Base-by-base conservation (phyloP, 2,888 invertebrate genomes). In the Nematopogon swammerdamellus region DNA sequence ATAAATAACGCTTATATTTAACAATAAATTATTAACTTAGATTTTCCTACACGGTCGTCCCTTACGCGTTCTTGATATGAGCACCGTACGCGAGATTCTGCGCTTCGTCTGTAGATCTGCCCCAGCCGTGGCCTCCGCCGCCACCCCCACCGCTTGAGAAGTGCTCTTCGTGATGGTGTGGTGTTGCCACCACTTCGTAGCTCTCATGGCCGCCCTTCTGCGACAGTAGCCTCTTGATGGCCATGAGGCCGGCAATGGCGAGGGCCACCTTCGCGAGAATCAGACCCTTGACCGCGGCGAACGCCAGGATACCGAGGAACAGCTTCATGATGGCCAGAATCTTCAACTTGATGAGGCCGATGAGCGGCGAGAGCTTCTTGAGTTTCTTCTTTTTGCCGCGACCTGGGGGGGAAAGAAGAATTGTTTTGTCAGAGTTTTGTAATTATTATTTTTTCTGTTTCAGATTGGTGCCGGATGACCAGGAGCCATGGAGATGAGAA, bases 221-320 rank as follows among this genome's bases (percentile, higher is more conserved):
- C 48, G 86, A 89, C 53, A 92, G 68, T 19, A 92, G 82, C 63
- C 92, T 92, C 70, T 80, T 80, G 62, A 80, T 59, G 18, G 79
- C 81, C 61, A 92, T 86, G 60, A 92, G 85, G 60, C 85, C 85
- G 53, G 91, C 86, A 55, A 92, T 84, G 45, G 91, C 82, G 42
- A 93, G 82, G 1, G 92, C 86, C 59, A 92, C 83, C 82, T 93
- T 93, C 65, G 91, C 91, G 58, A 92, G 83, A 54, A 92, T 76
- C 51, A 93, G 81, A 43, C 92, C 92, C 76, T 93, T 92, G 74
- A 92, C 88, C n/a, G 92, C 91, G 48, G 91, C 82, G 50, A 92
- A 81, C 19, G 91, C 92, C 57, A 92, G 84, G 63, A 79, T 75
- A 46, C 66, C 92, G 50, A 92, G 82, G 61, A 87, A 86, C 56